A percentile compares a stretch with the other conserved stretches of the same genome.
These are phyloP conservation scores for Cydia pomonella DNA, from an alignment of 1,140 invertebrate species.

Conservation along the genomic window DNA sequence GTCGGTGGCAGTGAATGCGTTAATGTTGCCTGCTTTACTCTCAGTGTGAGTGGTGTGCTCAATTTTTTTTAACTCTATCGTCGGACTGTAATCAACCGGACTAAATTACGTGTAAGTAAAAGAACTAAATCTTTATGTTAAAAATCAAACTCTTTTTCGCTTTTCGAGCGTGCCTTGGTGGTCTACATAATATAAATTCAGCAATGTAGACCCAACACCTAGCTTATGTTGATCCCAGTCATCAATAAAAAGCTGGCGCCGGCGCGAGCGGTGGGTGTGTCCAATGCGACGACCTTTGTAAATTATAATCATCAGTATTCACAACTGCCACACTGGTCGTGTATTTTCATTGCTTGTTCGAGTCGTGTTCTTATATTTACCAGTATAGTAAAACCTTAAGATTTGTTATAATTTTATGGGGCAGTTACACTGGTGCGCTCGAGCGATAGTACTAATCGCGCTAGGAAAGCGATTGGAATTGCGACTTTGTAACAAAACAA, in stretches of 20 bases:
- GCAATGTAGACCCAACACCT: background rate
- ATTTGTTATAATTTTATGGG: too few species aligned
- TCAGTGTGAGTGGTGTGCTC: too few species aligned
- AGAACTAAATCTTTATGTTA: too few species aligned
- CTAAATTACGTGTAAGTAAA: too few species aligned
- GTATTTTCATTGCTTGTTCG: background rate
- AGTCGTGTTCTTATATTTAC: background rate
- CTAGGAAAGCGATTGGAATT: background rate
- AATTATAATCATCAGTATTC: slow-evolving; percentile 4
- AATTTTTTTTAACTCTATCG: too few species aligned
- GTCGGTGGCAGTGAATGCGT: too few species aligned
- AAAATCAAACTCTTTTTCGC: too few species aligned
- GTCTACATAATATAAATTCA: background rate
- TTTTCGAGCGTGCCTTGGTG: too few species aligned
- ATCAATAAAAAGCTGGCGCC: slow-evolving; percentile 6
- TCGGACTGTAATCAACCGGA: too few species aligned
- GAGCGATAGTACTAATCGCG: background rate
- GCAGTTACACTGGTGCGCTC: background rate
- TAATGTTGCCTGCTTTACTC: too few species aligned
- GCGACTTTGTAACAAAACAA: background rate
- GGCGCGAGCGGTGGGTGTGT: background rate
- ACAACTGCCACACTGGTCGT: background rate
- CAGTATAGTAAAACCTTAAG: background rate
- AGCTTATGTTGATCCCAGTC: background rate
- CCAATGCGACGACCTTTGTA: slow-evolving; percentile 3